These are phyloP conservation scores for Rhinatrema bivittatum DNA, from an alignment of 2,797 vertebrate genomes.

Conservation along the genomic window DNA sequence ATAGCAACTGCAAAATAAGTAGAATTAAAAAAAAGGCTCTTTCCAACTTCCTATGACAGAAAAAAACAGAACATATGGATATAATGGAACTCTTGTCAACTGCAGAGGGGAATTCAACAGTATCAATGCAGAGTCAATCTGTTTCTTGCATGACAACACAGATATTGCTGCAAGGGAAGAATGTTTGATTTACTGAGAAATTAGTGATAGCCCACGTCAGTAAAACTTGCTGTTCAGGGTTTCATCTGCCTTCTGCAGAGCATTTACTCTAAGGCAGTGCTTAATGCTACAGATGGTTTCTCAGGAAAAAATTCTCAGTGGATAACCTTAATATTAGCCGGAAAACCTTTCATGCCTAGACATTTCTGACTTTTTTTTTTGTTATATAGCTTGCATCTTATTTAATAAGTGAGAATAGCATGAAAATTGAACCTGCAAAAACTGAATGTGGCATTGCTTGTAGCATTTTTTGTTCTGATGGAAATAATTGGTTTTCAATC, in stretches of 20 bases:
- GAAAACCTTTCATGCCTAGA: neutral
- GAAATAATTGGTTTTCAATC: too few species aligned
- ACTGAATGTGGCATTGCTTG: too few species aligned
- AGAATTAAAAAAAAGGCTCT: neutral
- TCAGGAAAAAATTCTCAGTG: conserved; percentile 1
- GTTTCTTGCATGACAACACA: conserved; percentile 7
- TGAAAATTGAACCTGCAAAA: neutral
- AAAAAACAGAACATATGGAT: conserved; percentile 12
- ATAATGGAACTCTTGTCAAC: conserved; percentile 25
- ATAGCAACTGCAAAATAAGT: neutral
- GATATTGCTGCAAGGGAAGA: conserved; percentile 10
- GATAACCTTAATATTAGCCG: neutral
- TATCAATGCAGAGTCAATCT: conserved; percentile 23
- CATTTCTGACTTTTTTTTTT: neutral
- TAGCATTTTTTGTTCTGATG: too few species aligned
- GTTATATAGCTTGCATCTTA: too few species aligned
- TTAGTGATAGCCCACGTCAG: conserved; percentile 5
- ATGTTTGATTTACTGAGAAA: conserved; percentile 7
- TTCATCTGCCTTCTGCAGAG: conserved; percentile 6
- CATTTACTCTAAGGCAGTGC: neutral
- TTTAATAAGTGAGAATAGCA: conserved; percentile 1
- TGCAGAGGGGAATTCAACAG: conserved; percentile 16
- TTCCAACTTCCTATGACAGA: neutral
- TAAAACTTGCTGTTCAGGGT: conserved; percentile 3
- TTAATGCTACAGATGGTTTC: conserved; percentile 5